Conservation (phyloP, 1,140 invertebrate species). For the Octopus bimaculoides region DNA sequence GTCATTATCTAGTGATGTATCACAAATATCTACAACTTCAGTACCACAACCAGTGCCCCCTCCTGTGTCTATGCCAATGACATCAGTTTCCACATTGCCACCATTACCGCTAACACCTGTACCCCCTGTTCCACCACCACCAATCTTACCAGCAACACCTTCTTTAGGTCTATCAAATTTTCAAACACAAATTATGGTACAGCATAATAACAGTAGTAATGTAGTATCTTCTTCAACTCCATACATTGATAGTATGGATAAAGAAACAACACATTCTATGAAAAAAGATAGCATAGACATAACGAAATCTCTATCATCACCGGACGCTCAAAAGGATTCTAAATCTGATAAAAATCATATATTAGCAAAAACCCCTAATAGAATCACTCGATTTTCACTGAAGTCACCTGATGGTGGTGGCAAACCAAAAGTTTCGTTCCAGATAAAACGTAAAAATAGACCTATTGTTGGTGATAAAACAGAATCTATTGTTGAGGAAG, state of each 20-base stretch:
- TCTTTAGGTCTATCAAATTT: not conserved
- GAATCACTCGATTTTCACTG: slow-evolving; percentile 9
- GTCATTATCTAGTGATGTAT: slow-evolving; percentile 10
- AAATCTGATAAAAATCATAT: too few species aligned
- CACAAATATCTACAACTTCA: slow-evolving; percentile 10
- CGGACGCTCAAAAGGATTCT: too few species aligned
- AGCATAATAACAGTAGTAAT: not conserved
- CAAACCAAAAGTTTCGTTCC: slow-evolving; percentile 12
- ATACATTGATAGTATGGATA: not conserved
- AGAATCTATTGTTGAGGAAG: not conserved
- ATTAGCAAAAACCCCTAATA: too few species aligned
- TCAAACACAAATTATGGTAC: not conserved
- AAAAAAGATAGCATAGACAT: not conserved
- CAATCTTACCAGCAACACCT: not conserved
- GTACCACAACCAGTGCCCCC: not conserved
- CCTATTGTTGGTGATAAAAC: slow-evolving; percentile 10
- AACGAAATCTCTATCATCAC: too few species aligned
- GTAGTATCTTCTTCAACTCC: not conserved
- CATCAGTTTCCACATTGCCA: slow-evolving; percentile 9
- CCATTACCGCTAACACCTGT: slow-evolving; percentile 6
- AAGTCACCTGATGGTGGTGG: slow-evolving; percentile 11
- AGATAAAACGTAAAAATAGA: slow-evolving; percentile 10
- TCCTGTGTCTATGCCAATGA: not conserved
- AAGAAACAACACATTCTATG: not conserved
- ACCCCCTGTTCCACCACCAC: slow-evolving; percentile 13